A percentile compares a stretch with the other conserved stretches of the same genome.
These are phyloP conservation scores for Andrena dorsata DNA, from an alignment of 2,888 invertebrate species.

Conservation along the genomic window DNA sequence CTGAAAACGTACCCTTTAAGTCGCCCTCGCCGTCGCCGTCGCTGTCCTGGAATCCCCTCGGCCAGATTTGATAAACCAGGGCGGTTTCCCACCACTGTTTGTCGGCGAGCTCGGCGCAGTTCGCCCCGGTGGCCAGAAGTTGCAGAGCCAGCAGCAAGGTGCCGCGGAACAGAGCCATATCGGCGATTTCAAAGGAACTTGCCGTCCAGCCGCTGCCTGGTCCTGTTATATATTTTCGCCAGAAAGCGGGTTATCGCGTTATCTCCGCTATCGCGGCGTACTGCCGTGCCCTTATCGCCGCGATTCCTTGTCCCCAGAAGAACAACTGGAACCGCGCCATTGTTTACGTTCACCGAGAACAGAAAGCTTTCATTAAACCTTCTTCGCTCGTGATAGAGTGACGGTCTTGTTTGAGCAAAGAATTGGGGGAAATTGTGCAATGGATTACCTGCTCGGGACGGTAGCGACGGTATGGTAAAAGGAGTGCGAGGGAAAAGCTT, in stretches of 20 bases:
- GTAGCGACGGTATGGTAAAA: not conserved
- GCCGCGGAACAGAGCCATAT: constrained; percentile 14
- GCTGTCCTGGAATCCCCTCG: constrained; percentile 78
- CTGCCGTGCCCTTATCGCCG: constrained; percentile 34
- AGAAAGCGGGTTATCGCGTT: constrained; percentile 39
- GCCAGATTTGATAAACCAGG: constrained; percentile 78
- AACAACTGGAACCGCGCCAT: constrained; percentile 11
- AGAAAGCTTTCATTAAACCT: constrained; percentile 14
- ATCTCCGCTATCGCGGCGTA: constrained; percentile 26
- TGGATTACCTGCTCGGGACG: not conserved
- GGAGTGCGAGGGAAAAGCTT: too few relatives aligned
- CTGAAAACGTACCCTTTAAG: constrained; percentile 71
- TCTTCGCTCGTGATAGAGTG: constrained; percentile 8
- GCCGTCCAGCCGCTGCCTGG: not conserved
- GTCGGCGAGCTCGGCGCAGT: not conserved
- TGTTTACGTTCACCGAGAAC: constrained; percentile 28
- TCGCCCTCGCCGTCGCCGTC: constrained; percentile 79
- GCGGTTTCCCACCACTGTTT: constrained; percentile 78
- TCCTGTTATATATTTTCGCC: constrained; percentile 44
- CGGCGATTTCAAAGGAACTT: constrained; percentile 1
- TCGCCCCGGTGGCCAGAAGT: constrained; percentile 1
- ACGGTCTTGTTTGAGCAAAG: not conserved
- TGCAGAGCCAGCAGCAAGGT: constrained; percentile 17
- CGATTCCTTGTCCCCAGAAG: constrained; percentile 16
- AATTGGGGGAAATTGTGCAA: not conserved